Conservation (phyloP, 92 coral and sea anemone genomes). For the Actinernus sp. region DNA sequence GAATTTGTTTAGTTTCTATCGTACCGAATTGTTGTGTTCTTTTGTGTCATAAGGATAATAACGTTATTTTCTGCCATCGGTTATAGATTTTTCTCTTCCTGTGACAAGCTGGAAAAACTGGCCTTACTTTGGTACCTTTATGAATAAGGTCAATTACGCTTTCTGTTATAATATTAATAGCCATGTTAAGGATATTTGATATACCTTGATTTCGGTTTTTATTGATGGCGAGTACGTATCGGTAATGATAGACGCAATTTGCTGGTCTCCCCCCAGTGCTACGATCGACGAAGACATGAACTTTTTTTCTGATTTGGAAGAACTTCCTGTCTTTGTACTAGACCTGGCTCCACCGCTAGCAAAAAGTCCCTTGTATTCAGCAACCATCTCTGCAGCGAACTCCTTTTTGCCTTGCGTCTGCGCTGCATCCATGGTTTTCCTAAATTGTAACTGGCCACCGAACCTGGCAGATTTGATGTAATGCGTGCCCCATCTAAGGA, state of each 20-base stretch:
- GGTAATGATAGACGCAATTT: slow-evolving; percentile 49
- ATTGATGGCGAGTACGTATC: slow-evolving; percentile 61
- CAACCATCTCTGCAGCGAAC: slow-evolving; percentile 48
- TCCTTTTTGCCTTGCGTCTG: slow-evolving; percentile 24
- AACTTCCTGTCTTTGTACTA: slow-evolving; percentile 23
- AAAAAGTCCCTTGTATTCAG: slow-evolving; percentile 52
- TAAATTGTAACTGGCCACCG: slow-evolving; percentile 57
- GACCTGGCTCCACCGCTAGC: slow-evolving; percentile 61
- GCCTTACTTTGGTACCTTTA: too few relatives aligned
- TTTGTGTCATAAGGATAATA: too few relatives aligned
- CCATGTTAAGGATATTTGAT: too few relatives aligned
- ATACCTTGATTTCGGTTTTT: slow-evolving; percentile 33
- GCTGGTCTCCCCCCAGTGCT: slow-evolving; percentile 53
- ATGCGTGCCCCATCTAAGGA: too few relatives aligned
- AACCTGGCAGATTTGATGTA: slow-evolving; percentile 61
- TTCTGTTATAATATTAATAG: too few relatives aligned
- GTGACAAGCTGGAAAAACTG: too few relatives aligned
- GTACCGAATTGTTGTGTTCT: too few relatives aligned
- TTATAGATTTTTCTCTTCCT: too few relatives aligned
- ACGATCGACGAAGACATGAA: slow-evolving; percentile 31
- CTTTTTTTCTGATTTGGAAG: slow-evolving; percentile 17
- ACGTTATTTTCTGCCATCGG: too few relatives aligned
- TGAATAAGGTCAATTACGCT: too few relatives aligned
- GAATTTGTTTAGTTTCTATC: too few relatives aligned
- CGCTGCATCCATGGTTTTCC: slow-evolving; percentile 39